phyloP scores from a whole-genome alignment of 2,113 vertebrate species.

The Clarias gariepinus region DNA sequence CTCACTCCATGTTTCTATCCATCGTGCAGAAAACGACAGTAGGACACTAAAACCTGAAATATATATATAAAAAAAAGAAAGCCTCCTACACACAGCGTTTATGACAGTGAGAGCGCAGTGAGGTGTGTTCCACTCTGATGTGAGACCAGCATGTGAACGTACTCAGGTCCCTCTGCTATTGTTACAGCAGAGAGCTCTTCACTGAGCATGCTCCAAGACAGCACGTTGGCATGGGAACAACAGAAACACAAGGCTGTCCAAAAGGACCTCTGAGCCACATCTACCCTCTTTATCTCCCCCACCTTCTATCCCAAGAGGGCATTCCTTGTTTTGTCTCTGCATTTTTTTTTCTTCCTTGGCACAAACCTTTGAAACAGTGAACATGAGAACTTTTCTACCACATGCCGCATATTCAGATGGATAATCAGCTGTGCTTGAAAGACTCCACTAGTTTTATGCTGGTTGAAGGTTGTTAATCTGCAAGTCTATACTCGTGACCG shows the following conservation, averaged over 20 bases:
- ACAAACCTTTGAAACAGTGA: constrained; percentile 25
- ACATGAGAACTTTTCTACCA: constrained; percentile 5
- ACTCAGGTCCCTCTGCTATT: constrained; percentile 57
- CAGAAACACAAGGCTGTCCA: constrained; percentile 53
- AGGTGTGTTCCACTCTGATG: constrained; percentile 48
- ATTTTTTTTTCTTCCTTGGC: background rate
- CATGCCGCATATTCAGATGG: background rate
- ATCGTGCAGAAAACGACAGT: constrained; percentile 18
- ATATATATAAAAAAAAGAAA: constrained; percentile 18
- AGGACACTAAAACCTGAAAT: constrained; percentile 19
- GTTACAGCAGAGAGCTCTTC: constrained; percentile 52
- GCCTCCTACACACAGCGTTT: background rate
- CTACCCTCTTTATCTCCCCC: constrained; percentile 27
- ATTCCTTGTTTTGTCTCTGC: constrained; percentile 48
- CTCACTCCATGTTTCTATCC: constrained; percentile 27
- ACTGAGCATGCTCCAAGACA: constrained; percentile 57
- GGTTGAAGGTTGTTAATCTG: background rate
- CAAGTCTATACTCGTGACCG: background rate
- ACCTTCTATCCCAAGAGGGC: constrained; percentile 41
- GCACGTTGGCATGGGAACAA: constrained; percentile 55
- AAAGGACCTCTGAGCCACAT: constrained; percentile 48
- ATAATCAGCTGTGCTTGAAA: background rate
- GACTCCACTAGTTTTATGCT: background rate
- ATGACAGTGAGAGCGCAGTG: constrained; percentile 18
- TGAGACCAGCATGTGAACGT: constrained; percentile 52